Evolutionary conservation across 2,888 invertebrate species (phyloP).

Genomic region (Ophioninae sp.): DNA sequence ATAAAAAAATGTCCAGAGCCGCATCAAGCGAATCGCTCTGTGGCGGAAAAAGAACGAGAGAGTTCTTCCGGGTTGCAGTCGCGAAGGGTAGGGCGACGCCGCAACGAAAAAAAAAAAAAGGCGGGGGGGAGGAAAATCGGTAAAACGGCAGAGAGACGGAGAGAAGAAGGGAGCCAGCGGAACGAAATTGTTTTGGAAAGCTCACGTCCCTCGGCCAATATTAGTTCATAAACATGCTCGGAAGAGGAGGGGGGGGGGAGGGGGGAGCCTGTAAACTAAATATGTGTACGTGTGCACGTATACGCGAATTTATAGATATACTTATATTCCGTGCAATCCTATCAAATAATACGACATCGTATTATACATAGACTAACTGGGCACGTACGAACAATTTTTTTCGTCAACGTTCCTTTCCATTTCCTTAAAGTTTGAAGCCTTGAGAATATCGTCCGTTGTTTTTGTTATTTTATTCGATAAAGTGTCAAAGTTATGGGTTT

Average conservation of each 20-base stretch:
- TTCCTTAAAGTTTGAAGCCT: no score
- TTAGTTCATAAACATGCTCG: conserved; percentile 77
- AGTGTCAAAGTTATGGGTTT: no score
- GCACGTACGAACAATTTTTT: no score
- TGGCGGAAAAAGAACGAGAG: not conserved
- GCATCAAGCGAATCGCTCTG: no score
- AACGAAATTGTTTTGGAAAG: conserved; percentile 27
- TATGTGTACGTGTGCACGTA: not conserved
- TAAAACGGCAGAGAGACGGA: not conserved
- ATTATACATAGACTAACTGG: not conserved
- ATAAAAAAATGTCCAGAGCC: no score
- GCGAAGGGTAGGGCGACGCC: conserved; percentile 11
- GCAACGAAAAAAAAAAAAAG: conserved; percentile 30
- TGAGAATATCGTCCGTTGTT: no score
- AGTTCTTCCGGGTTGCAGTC: conserved; percentile 35
- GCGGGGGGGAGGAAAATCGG: conserved; percentile 3
- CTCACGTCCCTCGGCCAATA: conserved; percentile 76
- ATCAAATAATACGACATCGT: no score
- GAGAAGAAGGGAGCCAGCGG: conserved; percentile 7
- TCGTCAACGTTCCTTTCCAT: no score
- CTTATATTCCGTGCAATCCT: no score
- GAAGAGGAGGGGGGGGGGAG: conserved; percentile 64
- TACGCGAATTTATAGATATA: not conserved
- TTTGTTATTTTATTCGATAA: no score
- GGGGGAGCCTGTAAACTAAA: conserved; percentile 8